Evolutionary conservation across 2,113 vertebrate genomes (phyloP).

Genomic region (Sciurus niger): DNA sequence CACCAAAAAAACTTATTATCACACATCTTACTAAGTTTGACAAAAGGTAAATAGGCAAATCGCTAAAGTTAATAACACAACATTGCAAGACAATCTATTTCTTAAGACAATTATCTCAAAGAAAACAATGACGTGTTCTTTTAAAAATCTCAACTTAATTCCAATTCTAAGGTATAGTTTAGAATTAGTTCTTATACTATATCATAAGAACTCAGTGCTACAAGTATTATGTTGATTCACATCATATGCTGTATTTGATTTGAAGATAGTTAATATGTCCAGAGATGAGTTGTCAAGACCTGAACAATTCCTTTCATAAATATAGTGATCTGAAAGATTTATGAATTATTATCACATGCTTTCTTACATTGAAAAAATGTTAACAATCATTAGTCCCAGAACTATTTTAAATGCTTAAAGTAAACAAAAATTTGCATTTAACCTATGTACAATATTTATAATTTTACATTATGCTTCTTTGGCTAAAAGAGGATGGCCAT

Average conservation of each 20-base stretch:
- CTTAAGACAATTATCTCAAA: neutral
- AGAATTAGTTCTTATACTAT: neutral
- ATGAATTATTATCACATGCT: neutral
- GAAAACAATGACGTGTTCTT: neutral
- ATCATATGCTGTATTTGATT: neutral
- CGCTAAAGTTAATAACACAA: neutral
- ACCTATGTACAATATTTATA: neutral
- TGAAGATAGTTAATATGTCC: neutral
- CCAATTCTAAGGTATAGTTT: neutral
- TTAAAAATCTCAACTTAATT: neutral
- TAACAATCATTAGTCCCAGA: neutral
- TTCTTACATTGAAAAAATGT: constrained; percentile 1
- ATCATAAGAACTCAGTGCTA: neutral
- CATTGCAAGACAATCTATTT: neutral
- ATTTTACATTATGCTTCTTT: neutral
- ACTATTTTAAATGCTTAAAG: constrained; percentile 6
- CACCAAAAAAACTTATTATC: neutral
- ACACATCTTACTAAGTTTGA: neutral
- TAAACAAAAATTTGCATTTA: neutral
- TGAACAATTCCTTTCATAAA: neutral
- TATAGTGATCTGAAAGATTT: neutral
- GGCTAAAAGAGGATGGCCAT: neutral
- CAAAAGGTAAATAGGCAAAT: neutral
- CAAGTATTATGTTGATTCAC: neutral
- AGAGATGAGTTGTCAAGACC: neutral